phyloP scores from a whole-genome alignment of 2,797 vertebrate species.

The Periophthalmus magnuspinnatus region DNA sequence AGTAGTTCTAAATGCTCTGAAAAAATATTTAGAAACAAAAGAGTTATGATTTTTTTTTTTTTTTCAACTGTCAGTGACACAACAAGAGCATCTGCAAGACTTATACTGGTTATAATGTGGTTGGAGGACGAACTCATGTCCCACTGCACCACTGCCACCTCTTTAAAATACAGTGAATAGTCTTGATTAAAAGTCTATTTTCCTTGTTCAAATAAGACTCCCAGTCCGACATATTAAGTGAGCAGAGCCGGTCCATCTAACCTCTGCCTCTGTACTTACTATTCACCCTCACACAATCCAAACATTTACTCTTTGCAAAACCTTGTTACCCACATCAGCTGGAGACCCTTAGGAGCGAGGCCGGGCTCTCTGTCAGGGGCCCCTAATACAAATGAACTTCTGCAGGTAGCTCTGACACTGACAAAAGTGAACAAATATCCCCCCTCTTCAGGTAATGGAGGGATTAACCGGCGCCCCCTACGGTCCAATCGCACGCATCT shows the following conservation, averaged over 20 bases:
- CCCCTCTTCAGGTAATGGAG: conserved; percentile 78
- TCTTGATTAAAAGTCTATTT: conserved; percentile 2
- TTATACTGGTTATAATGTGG: neutral
- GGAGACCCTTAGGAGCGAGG: conserved; percentile 70
- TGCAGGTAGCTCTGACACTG: conserved; percentile 70
- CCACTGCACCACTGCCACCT: neutral
- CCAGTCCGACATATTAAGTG: neutral
- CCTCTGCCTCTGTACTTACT: conserved; percentile 28
- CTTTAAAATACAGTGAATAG: neutral
- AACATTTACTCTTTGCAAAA: conserved; percentile 77
- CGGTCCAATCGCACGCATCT: conserved; percentile 66
- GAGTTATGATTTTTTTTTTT: too few species aligned
- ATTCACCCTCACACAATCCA: conserved; percentile 60
- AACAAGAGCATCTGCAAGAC: neutral
- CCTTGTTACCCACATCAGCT: conserved; percentile 79
- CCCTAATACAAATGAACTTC: conserved; percentile 81
- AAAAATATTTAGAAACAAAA: too few species aligned
- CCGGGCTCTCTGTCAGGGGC: conserved; percentile 72
- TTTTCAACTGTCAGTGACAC: too few species aligned
- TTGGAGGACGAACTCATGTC: neutral
- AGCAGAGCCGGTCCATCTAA: neutral
- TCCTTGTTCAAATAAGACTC: neutral
- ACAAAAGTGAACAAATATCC: conserved; percentile 77
- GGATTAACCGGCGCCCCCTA: conserved; percentile 76
- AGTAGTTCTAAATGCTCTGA: too few species aligned